Conservation (phyloP, 2,113 vertebrate genomes). For the Gorsachius goisagi region DNA sequence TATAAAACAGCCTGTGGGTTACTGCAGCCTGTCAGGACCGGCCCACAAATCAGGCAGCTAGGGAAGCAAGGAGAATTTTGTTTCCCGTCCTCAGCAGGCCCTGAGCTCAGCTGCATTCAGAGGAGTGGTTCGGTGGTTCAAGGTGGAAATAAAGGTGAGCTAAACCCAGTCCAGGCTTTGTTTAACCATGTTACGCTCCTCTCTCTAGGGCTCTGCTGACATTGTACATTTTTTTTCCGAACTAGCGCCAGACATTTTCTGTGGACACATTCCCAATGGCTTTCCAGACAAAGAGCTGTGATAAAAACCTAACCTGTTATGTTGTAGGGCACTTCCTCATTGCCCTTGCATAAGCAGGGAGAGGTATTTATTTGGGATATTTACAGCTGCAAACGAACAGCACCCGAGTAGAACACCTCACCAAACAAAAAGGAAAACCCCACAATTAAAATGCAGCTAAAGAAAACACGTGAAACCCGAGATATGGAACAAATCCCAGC, state of each 20-base stretch:
- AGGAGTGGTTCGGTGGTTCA: neutral
- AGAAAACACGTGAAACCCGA: slow-evolving; percentile 43
- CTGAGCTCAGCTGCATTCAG: neutral
- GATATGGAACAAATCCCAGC: slow-evolving; percentile 66
- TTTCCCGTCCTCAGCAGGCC: neutral
- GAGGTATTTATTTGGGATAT: neutral
- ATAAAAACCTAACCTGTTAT: neutral
- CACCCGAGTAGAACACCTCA: neutral
- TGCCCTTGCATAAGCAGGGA: neutral
- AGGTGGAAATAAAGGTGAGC: neutral
- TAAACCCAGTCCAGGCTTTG: neutral
- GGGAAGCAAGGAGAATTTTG: neutral
- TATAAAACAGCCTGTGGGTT: neutral
- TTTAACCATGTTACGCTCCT: neutral
- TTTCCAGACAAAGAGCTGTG: neutral
- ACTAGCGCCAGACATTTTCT: neutral
- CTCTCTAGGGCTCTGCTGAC: neutral
- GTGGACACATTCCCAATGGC: neutral
- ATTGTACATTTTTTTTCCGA: neutral
- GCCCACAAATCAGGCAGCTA: neutral
- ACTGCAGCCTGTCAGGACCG: neutral
- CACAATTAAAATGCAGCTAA: slow-evolving; percentile 40
- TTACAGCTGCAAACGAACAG: neutral
- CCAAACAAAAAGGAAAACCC: neutral
- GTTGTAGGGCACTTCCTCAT: neutral